Base-by-base conservation (phyloP, 2,888 invertebrate genomes). In the Adela reaumurella region DNA sequence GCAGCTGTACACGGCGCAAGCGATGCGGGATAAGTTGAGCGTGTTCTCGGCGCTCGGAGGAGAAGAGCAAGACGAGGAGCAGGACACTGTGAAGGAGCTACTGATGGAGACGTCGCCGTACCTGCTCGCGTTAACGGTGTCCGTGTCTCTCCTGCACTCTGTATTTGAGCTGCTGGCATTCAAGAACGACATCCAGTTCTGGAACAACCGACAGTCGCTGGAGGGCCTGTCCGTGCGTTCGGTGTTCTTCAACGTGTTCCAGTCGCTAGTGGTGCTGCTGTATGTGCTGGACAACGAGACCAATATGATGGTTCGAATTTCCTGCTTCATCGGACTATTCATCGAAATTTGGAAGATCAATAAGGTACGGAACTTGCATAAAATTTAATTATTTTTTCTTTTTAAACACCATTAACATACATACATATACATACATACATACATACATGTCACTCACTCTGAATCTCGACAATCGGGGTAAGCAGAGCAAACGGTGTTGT, bases 181-280 rank as follows among this genome's bases (percentile, higher is more conserved):
- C 70, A 99, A 99, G 80, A 99, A 99, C 78, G 99, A 99, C 69
- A 99, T 99, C 62, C 99, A 99, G 70, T 99, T 99, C 68, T 99
- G 99, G 99, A 95, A 96, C 60, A 97, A 96, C 62, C 85, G 97
- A 16, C 94, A 97, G 66, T 95, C 96, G 0, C 78, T 99, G 45
- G 98, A 99, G 74, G 98, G 98, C 10, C 82, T 99, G 41, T 98
- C 98, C 0, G 98, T 99, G 3, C 86, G 98, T 55, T 97, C 95
- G 1, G 97, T 99, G 20, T 96, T 99, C 71, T 99, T 99, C 76
- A 95, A 94, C 62, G 97, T 99, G 4, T 97, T 99, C 72, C 97
- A 99, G 68, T 95, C 97, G 0, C 71, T 96, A 11, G 89, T 99
- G 48, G 97, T 99, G 0, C 74, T 97, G 6, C 82, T 99, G 1